Evolutionary conservation across 2,113 vertebrate species (phyloP).

Genomic region (Puntigrus tetrazona): DNA sequence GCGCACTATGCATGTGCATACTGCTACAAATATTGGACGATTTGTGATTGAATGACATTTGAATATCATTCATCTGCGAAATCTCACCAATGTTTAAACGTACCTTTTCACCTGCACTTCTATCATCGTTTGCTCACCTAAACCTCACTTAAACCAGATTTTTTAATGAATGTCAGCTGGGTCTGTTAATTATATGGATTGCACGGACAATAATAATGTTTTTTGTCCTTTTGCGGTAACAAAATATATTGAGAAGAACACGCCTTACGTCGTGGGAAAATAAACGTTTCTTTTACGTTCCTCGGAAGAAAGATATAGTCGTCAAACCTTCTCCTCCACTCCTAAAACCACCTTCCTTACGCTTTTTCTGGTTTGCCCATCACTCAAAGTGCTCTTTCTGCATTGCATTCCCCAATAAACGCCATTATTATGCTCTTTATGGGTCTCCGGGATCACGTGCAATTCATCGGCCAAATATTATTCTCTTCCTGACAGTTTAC

Average conservation of each 20-base stretch:
- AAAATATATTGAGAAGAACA: too few relatives aligned
- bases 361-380: neutral
- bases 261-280: too few relatives aligned
- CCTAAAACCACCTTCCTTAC: neutral
- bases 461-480: conserved; percentile 25
- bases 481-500: neutral
- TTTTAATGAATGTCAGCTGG: neutral
- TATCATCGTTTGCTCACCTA: neutral
- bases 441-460: conserved; percentile 1
- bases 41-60: neutral
- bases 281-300: too few relatives aligned
- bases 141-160: neutral
- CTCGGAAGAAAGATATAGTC: neutral
- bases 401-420: neutral
- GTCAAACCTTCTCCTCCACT: neutral
- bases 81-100: neutral
- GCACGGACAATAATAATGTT: too few relatives aligned
- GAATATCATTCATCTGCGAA: neutral
- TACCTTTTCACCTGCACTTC: neutral
- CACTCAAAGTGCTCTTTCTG: neutral
- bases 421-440: neutral
- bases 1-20: neutral
- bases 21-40: neutral
- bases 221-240: too few relatives aligned
- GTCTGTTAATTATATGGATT: too few relatives aligned